phyloP scores from a whole-genome alignment of 2,888 invertebrate genomes.

The Diachrysia chrysitis region DNA sequence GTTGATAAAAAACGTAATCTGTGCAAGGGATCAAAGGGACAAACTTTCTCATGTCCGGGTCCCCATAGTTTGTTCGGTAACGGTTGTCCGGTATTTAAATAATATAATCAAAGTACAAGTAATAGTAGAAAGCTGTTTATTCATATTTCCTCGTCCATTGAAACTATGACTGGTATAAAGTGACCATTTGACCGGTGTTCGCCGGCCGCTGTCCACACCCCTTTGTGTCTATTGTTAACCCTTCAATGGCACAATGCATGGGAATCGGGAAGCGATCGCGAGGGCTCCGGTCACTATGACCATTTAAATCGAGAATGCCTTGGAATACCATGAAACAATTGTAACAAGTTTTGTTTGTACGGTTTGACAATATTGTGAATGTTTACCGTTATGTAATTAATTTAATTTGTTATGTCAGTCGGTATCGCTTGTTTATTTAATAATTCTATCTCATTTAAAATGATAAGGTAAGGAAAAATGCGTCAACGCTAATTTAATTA shows the following conservation, averaged over 20 bases:
- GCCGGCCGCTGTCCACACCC: constrained; percentile 86
- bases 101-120: constrained; percentile 81
- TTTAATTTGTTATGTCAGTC: neutral
- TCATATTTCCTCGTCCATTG: constrained; percentile 86
- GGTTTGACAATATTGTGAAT: constrained; percentile 5
- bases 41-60: constrained; percentile 83
- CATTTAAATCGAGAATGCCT: constrained; percentile 77
- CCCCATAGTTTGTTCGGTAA: constrained; percentile 82
- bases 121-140: constrained; percentile 82
- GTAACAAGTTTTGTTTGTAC: constrained; percentile 34
- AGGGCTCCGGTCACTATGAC: constrained; percentile 70
- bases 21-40: constrained; percentile 50
- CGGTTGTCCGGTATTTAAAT: constrained; percentile 85
- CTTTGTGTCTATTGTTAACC: constrained; percentile 84
- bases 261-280: constrained; percentile 84
- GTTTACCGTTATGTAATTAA: constrained; percentile 11
- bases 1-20: constrained; percentile 52
- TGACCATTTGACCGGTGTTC: constrained; percentile 87
- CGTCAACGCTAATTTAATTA: constrained; percentile 10
- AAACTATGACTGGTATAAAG: constrained; percentile 81
- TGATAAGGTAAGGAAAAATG: constrained; percentile 27
- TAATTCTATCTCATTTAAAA: constrained; percentile 24
- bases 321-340: constrained; percentile 48
- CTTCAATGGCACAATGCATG: constrained; percentile 83
- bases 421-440: neutral